Percentiles rank a stretch among this genome's conserved stretches.
Evolutionary conservation across 2,888 invertebrate genomes (phyloP).

Genomic region (Ochropacha duplaris): DNA sequence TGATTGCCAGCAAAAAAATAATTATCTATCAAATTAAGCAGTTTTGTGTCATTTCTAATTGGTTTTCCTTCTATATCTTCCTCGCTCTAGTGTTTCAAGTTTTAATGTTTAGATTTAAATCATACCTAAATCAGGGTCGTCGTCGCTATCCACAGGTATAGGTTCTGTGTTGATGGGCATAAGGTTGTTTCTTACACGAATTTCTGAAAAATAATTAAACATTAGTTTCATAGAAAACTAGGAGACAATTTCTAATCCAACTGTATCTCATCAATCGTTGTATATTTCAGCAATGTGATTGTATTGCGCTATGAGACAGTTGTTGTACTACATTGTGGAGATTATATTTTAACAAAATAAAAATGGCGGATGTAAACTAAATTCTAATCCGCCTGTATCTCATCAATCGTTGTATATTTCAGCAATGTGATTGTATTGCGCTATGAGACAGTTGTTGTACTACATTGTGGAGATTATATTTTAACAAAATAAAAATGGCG

Average conservation of each 20-base stretch:
- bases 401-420: not conserved
- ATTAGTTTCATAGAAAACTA: not conserved
- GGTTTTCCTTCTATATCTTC: no score
- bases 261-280: not conserved
- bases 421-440: not conserved
- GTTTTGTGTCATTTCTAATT: no score
- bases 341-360: not conserved
- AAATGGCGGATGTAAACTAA: not conserved
- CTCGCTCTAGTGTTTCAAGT: no score
- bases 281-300: conserved; percentile 5
- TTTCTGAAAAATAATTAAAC: conserved; percentile 45
- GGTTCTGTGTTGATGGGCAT: conserved; percentile 70
- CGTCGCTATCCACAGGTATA: conserved; percentile 71
- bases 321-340: not conserved
- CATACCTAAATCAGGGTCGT: conserved; percentile 71
- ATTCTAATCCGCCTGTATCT: not conserved
- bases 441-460: not conserved
- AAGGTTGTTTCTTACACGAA: conserved; percentile 67
- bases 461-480: not conserved
- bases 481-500: not conserved
- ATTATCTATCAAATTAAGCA: no score
- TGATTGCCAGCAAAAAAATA: no score
- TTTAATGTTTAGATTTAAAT: no score
- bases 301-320: not conserved
- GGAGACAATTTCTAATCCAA: not conserved